Evolutionary conservation across 2,113 vertebrate genomes (phyloP), one percentile per base, ranked within the genome.

Genomic region (Takifugu bimaculatus): DNA sequence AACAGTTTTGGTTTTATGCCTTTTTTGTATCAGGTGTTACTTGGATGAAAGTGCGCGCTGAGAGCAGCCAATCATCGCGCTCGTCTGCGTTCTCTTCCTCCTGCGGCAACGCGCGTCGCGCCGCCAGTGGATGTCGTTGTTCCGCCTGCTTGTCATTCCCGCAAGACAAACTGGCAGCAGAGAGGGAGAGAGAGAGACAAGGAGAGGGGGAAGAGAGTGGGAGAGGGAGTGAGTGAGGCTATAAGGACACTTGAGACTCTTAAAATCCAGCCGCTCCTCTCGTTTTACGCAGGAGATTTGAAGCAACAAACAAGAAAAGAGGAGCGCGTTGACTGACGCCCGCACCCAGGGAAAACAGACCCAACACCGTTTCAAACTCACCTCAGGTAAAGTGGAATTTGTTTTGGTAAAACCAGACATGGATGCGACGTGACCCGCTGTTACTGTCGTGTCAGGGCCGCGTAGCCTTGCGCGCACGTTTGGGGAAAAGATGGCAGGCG

Each of bases 61-160:
- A 39, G 7, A 35, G 32, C 32, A 5, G 32, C 32, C 32, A 7
- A 7, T 20, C 49, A 20, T 50, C 47, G 6, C 15, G 6, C 26
- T 4, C 2, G 10, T 48, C 45, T 48, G 45, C 44, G 44, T 5
- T 20, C 20, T 25, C 2, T 32, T 0, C 13, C 3, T 42, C 47
- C 25, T 50, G 56, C 44, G 35, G n/a, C 53, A 9, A 68, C 60
- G 45, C 35, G 49, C 54, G 68, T 79, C 25, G 60, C 66, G 72
- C 85, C 86, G 85, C 91, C 93, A 91, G 90, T 88, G 91, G 91
- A 92, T 90, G 93, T 90, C 90, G 90, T 93, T 86, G 91, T 91
- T 91, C 80, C 87, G 83, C 65, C 48, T 73, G 77, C 27, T 13
- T 29, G 13, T 63, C 71, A 86, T 84, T 86, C 85, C 77, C 80